A percentile compares a stretch with the other conserved stretches of the same genome.
phyloP scores from a whole-genome alignment of 2,888 invertebrate genomes.

The Ennomos erosarius region DNA sequence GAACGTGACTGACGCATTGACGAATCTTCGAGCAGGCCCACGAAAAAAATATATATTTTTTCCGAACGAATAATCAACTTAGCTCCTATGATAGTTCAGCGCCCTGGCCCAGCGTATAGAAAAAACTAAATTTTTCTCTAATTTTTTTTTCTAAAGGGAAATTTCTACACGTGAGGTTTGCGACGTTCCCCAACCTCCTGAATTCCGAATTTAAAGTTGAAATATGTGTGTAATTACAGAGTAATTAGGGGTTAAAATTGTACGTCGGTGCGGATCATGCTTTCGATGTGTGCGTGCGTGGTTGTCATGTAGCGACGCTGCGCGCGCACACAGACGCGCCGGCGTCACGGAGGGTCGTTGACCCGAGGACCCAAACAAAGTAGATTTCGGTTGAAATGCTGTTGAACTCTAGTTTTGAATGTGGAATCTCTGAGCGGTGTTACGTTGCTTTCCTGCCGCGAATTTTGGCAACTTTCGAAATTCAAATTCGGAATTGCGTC shows the following conservation, averaged over 20 bases:
- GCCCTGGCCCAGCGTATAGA: constrained; percentile 58
- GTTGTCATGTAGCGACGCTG: constrained; percentile 56
- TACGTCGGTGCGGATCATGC: constrained; percentile 53
- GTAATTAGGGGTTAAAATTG: constrained; percentile 76
- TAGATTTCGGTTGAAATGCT: constrained; percentile 84
- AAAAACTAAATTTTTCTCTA: constrained; percentile 35
- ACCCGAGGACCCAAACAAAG: constrained; percentile 84
- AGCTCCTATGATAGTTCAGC: constrained; percentile 82
- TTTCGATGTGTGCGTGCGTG: constrained; percentile 67
- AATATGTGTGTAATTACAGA: constrained; percentile 54
- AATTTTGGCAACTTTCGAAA: constrained; percentile 58
- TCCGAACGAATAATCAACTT: constrained; percentile 81
- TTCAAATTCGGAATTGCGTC: constrained; percentile 38
- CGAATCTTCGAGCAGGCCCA: constrained; percentile 79
- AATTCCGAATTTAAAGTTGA: constrained; percentile 46
- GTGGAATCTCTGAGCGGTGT: constrained; percentile 67
- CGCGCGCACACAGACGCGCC: constrained; percentile 70
- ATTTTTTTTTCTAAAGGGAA: constrained; percentile 50
- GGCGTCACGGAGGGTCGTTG: constrained; percentile 77
- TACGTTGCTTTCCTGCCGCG: constrained; percentile 64
- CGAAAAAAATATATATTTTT: constrained; percentile 81
- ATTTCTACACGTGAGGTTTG: constrained; percentile 39
- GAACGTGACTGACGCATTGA: constrained; percentile 81
- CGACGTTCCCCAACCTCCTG: constrained; percentile 40
- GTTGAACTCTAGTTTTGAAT: constrained; percentile 82